Evolutionary conservation across 2,797 vertebrate species (phyloP), one percentile per base, ranked within the genome.

Genomic region (Pseudochirops cupreus): DNA sequence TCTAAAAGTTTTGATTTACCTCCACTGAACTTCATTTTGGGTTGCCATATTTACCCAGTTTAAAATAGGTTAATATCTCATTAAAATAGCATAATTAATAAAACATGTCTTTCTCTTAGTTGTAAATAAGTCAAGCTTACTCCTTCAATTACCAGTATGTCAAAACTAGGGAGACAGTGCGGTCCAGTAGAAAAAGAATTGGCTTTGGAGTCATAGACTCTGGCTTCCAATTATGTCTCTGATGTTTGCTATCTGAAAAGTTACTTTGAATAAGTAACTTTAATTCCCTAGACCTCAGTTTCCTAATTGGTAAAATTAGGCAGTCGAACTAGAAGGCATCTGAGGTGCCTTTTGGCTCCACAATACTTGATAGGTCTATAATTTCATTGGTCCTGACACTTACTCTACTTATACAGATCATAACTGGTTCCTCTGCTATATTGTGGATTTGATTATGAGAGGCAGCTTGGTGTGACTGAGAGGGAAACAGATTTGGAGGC

Each of bases 1-100:
- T n/a, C 54, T 33, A 55, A 50, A 56, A 93, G 87, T 55, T 93
- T 94, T 94, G 90, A 92, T 93, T 92, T 91, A 58, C n/a, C 10
- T 56, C 52, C 4, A 21, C 14, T 21, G 56, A 82, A 82, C 3
- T 46, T 82, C 39, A 87, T 9, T 87, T 87, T 50, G 74, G 9
- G 9, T 87, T 87, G 39, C 39, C 39, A 87, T 24, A 87, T 0
- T 87, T 50, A 87, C 7, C 18, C 4, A 3, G 9, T 87, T 50
- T 50, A 50, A 87, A 87, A 50, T 50, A 87, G 0, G 24, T 87
- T 26, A 50, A 4, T 87, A 50, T 28, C 31, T 50, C 74, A 50
- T 87, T 50, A 26, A 46, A 46, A 87, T 26, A 3, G 7, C 7
- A 26, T 46, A 26, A 6, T 82, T 82, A 82, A 82, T 87, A 26